These are phyloP conservation scores for Agrochola circellaris DNA, from an alignment of 2,888 invertebrate genomes.

Conservation along the genomic window DNA sequence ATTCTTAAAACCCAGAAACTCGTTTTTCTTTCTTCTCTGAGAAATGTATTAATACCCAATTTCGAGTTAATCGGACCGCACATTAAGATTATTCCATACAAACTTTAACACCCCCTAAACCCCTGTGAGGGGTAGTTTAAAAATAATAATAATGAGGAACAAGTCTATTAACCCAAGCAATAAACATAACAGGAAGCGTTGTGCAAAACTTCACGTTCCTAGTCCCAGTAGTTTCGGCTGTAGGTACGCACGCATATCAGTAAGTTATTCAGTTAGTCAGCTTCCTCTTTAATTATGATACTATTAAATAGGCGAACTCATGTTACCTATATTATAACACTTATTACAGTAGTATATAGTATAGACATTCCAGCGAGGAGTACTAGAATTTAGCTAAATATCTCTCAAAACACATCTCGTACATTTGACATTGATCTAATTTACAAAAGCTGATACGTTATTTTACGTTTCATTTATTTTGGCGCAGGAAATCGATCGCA, in stretches of 20 bases:
- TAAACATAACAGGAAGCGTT: neutral
- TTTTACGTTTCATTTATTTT: constrained; percentile 33
- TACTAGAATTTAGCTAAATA: neutral
- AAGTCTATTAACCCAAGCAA: neutral
- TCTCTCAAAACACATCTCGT: neutral
- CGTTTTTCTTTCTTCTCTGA: neutral
- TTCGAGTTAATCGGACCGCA: neutral
- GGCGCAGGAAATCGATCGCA: constrained; percentile 78
- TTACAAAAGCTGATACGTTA: neutral
- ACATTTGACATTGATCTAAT: neutral
- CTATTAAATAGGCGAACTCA: neutral
- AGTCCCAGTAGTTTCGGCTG: neutral
- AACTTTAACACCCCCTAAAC: neutral
- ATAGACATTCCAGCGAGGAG: neutral
- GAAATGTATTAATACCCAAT: neutral
- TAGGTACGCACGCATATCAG: neutral
- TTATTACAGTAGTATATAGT: neutral
- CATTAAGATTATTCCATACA: neutral
- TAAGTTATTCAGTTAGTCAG: neutral
- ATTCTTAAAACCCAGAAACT: neutral
- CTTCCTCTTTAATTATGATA: neutral
- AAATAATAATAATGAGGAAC: neutral
- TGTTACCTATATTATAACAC: neutral
- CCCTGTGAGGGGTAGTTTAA: neutral
- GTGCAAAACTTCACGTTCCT: neutral